These are phyloP conservation scores for Siniperca scherzeri DNA, from an alignment of 2,797 vertebrate species.

Conservation along the genomic window DNA sequence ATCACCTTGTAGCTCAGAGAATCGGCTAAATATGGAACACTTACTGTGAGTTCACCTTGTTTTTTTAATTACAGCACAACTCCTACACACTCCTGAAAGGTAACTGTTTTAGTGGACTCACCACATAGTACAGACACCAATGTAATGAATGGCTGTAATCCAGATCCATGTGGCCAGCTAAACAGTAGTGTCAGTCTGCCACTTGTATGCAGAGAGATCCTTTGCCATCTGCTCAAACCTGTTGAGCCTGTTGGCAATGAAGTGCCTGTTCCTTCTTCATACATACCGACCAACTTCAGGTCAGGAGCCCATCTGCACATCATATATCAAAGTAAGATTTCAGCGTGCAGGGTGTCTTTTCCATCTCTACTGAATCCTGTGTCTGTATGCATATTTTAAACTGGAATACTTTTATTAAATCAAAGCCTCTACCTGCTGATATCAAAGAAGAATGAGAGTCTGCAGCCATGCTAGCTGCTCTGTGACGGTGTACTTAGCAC, in stretches of 20 bases:
- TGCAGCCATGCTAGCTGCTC: neutral
- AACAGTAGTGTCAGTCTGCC: constrained; percentile 15
- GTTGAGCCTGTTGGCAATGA: constrained; percentile 20
- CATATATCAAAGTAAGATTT: neutral
- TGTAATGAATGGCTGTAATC: constrained; percentile 12
- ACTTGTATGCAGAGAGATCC: constrained; percentile 5
- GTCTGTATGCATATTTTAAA: neutral
- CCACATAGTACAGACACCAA: neutral
- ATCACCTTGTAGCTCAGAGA: neutral
- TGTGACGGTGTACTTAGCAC: neutral
- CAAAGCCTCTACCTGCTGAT: constrained; percentile 32
- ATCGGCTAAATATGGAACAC: neutral
- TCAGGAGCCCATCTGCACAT: neutral
- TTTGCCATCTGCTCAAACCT: constrained; percentile 24
- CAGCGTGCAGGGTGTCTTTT: neutral
- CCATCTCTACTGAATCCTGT: neutral
- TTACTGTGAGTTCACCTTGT: neutral
- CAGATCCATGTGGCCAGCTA: neutral
- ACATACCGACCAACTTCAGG: neutral
- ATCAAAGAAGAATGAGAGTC: constrained; percentile 3
- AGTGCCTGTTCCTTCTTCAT: neutral
- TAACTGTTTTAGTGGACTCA: neutral
- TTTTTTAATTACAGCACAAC: neutral
- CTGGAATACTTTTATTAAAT: constrained; percentile 12
- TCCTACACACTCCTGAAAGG: neutral